These are phyloP conservation scores for Microcebus lehilahytsara DNA, from an alignment of 2,113 vertebrate species.

Conservation along the genomic window DNA sequence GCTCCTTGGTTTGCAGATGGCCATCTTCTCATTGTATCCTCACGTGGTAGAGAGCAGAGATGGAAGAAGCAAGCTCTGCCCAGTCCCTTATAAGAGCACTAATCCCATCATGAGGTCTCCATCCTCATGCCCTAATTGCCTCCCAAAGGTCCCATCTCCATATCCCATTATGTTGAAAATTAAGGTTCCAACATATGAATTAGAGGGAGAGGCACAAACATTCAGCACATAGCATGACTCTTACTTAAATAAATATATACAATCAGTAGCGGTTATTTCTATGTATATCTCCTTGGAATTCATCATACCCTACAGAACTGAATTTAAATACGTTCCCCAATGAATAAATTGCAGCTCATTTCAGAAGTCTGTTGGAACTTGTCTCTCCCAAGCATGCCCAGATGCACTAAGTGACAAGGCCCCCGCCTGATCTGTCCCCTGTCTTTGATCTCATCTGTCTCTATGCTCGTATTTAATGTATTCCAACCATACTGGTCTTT, in stretches of 20 bases:
- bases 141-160: neutral
- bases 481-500: neutral
- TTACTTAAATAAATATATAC: constrained; percentile 48
- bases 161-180: neutral
- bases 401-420: neutral
- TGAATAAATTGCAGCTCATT: neutral
- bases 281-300: constrained; percentile 15
- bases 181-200: neutral
- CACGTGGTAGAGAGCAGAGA: neutral
- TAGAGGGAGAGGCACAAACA: neutral
- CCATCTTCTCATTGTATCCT: neutral
- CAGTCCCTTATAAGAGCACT: neutral
- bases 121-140: neutral
- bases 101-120: neutral
- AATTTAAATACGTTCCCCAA: constrained; percentile 47
- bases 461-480: neutral
- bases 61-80: neutral
- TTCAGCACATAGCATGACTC: neutral
- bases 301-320: neutral
- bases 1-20: neutral
- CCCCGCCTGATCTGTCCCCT: neutral
- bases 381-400: neutral
- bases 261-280: constrained; percentile 23
- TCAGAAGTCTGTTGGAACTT: neutral
- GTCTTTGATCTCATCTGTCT: neutral